Base-by-base conservation (phyloP, 2,797 vertebrate species). In the Ctenochaetus hawaiiensis region DNA sequence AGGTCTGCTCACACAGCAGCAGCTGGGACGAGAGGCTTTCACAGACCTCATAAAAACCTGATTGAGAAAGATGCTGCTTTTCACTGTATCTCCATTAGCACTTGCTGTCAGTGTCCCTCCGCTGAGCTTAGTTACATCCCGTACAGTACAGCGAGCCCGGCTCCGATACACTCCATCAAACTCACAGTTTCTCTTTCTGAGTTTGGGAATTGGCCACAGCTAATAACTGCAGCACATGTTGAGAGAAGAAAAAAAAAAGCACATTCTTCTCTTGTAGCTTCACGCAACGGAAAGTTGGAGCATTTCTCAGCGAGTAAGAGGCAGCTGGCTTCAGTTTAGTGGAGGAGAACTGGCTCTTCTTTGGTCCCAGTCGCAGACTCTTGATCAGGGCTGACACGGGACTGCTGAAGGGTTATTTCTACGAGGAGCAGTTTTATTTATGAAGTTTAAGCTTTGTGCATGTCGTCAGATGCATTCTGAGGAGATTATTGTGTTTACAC, bases 281-380 rank as follows among this genome's bases (percentile, higher is more conserved):
- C 61, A 75, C 63, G 45, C 64, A 75, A 76, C 12, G 90, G 91
- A 91, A 92, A 91, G 78, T 90, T 87, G 37, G 82, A 87, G 77
- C 0, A 2, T 70, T 67, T 57, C 69, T 71, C 69, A 67, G 81
- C 45, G 7, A 82, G 83, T 87, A 59, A 76, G 69, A 53, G 66
- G 80, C 80, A 90, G 85, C 83, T 83, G 89, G 84, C 43, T 76
- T 65, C 23, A 44, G 60, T 90, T 91, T 83, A 65, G 11, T 60
- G 62, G 37, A 68, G 58, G 48, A 47, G 60, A 81, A 62, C 13
- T 18, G 4, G 30, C 47, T 78, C 26, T 51, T 73, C 18, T 78
- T 68, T 56, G 57, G 47, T 48, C 7, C 8, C 14, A 13, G 4
- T 30, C 30, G 45, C 44, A 67, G 60, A 56, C 26, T 60, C 77